Conservation (phyloP, 2,113 vertebrate genomes). For the Cyanistes caeruleus region DNA sequence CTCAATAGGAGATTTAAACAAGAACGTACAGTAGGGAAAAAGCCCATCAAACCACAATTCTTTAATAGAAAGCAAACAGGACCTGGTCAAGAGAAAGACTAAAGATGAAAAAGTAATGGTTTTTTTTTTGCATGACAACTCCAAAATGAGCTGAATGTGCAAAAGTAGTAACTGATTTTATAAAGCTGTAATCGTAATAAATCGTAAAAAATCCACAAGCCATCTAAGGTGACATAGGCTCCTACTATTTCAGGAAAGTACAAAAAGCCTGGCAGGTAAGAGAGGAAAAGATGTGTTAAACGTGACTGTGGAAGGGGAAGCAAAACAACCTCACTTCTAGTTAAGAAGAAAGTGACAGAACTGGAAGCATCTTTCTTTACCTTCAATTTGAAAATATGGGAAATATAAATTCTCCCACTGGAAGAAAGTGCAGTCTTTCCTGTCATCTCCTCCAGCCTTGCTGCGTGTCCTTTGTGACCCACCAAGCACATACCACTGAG, state of each 20-base stretch:
- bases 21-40: not conserved
- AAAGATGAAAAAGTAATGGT: not conserved
- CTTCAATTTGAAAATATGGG: not conserved
- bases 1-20: not conserved
- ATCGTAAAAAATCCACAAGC: not conserved
- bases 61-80: not conserved
- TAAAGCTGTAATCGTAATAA: not conserved
- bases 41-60: not conserved
- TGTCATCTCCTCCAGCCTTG: not conserved
- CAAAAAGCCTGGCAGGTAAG: not conserved
- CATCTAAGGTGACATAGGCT: not conserved
- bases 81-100: not conserved
- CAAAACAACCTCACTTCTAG: not conserved
- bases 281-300: not conserved
- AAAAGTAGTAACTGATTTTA: not conserved
- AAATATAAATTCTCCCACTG: not conserved
- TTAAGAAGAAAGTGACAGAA: not conserved
- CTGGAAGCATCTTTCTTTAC: not conserved
- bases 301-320: too few relatives aligned
- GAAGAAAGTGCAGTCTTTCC: not conserved
- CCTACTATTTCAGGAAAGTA: not conserved
- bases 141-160: not conserved
- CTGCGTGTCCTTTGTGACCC: accelerated
- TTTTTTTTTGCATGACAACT: not conserved
- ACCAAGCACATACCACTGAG: not conserved